phyloP scores from a whole-genome alignment of 2,113 vertebrate species.

The Pelodiscus sinensis region DNA sequence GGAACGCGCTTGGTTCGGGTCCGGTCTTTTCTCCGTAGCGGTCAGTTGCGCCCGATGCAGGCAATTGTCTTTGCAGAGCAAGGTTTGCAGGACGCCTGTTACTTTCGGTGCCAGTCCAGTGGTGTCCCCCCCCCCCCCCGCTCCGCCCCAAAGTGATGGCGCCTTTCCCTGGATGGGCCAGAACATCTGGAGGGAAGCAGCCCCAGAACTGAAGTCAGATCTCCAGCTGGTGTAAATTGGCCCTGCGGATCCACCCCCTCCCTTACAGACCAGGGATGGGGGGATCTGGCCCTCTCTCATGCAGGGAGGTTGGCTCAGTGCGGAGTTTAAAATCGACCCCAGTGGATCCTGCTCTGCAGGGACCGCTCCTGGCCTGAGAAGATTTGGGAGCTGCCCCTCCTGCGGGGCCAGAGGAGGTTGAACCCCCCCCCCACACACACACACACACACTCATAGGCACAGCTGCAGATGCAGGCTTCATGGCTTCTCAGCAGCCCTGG shows the following conservation, averaged over 20 bases:
- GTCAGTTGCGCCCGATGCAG: not conserved
- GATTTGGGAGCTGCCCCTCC: not conserved
- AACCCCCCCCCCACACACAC: not conserved
- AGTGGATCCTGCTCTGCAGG: not conserved
- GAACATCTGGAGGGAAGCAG: not conserved
- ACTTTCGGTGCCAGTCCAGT: not conserved
- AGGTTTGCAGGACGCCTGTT: not conserved
- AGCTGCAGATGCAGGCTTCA: not conserved
- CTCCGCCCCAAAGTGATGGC: not conserved
- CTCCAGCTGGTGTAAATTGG: not conserved
- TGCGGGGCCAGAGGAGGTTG: not conserved
- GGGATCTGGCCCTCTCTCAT: not conserved
- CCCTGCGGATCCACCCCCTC: not conserved
- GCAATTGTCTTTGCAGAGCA: not conserved
- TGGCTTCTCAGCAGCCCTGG: not conserved
- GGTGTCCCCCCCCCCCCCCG: rapidly evolving
- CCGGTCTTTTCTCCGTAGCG: not conserved
- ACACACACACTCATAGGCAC: too few relatives aligned
- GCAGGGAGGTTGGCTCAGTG: not conserved
- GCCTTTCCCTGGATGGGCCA: not conserved
- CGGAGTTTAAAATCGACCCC: not conserved
- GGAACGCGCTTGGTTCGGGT: not conserved
- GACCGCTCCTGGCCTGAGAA: not conserved
- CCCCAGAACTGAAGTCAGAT: not conserved
- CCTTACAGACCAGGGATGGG: not conserved